Evolutionary conservation across 2,888 invertebrate species (phyloP), one percentile per base, ranked within the genome.

Genomic region (Diaphora mendica): DNA sequence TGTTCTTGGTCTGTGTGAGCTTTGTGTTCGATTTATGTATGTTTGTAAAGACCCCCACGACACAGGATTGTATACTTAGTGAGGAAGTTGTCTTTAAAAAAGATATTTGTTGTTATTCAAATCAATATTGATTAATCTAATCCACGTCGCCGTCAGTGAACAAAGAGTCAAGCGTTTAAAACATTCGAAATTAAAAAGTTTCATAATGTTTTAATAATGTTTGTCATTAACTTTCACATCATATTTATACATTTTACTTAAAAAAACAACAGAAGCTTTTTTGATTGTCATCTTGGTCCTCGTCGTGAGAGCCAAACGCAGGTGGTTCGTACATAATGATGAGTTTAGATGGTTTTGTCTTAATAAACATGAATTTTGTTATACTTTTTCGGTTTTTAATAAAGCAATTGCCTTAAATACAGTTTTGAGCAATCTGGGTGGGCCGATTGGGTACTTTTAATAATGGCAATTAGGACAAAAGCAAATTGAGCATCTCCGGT

Each of bases 391-490:
- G 73, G 74, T 79, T 83, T 82, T 80, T 85, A 87, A 86, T 88
- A 83, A 86, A 85, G 85, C 78, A 82, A 84, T 85, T 82, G 78
- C 70, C 75, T 77, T 84, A 82, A 87, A 86, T 82, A 83, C 76
- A 79, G 81, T 80, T 82, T 86, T 84, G 84, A 81, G 79, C 81
- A 79, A 84, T 81, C 86, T 80, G 87, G 92, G 92, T 91, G 91
- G 92, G 86, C 91, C 83, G 68, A 78, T 84, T 88, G 85, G 80
- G 83, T 80, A 78, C 82, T 84, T 87, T 88, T 92, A 92, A 92
- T 91, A 91, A 91, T 88, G 85, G 89, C 87, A 89, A 91, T 92
- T 91, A 89, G 80, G 81, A 85, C 77, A 80, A 77, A 85, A 72
- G 78, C 82, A 87, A 91, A 91, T 90, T 89, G 87, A 81, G 82